A percentile compares a stretch with the other conserved stretches of the same genome.
Conservation (phyloP, 2,888 invertebrate species). For the Lochmaea capreae region DNA sequence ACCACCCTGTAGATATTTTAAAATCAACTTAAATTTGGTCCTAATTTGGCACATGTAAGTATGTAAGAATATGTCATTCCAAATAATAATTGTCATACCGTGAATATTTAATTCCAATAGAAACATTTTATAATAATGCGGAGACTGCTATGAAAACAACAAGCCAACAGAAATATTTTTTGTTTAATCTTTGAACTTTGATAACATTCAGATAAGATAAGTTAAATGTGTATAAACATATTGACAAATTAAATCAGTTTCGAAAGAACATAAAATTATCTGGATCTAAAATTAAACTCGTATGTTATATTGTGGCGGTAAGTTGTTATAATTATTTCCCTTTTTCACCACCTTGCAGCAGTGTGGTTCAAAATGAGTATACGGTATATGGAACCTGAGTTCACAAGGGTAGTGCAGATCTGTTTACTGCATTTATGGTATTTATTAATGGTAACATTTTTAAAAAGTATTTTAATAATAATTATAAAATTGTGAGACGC, state of each 20-base stretch:
- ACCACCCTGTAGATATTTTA: too few species aligned
- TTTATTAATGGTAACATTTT: too few species aligned
- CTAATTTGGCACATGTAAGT: too few species aligned
- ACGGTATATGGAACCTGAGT: too few species aligned
- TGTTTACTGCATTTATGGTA: too few species aligned
- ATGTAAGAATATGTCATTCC: too few species aligned
- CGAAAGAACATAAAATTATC: background rate
- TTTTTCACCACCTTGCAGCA: background rate
- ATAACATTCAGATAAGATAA: conserved; percentile 19
- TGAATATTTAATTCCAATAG: background rate
- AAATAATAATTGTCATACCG: background rate
- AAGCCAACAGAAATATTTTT: background rate
- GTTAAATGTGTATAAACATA: conserved; percentile 1
- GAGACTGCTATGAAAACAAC: background rate
- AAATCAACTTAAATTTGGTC: too few species aligned
- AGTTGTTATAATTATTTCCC: background rate
- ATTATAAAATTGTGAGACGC: too few species aligned
- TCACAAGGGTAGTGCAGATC: too few species aligned
- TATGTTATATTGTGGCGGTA: background rate
- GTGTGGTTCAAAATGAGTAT: background rate
- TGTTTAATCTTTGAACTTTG: conserved; percentile 14
- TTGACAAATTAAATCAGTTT: background rate
- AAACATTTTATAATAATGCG: background rate
- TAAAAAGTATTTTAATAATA: too few species aligned
- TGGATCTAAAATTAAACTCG: background rate